Conservation (phyloP, 2,888 invertebrate species). For the Drosophila fungiperda region DNA sequence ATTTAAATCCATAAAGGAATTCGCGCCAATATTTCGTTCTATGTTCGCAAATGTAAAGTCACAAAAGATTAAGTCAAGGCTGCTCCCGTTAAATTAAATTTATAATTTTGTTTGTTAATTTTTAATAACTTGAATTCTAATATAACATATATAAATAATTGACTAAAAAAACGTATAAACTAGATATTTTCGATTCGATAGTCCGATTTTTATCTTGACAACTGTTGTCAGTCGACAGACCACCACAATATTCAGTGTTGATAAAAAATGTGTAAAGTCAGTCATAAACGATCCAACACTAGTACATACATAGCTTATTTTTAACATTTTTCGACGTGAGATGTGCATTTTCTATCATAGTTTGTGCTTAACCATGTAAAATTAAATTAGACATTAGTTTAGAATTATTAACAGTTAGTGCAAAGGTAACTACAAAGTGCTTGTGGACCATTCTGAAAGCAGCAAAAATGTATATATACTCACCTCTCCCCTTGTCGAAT, state of each 20-base stretch:
- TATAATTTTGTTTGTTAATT: background rate
- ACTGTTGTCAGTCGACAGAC: constrained; percentile 9
- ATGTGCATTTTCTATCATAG: constrained; percentile 75
- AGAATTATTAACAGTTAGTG: constrained; percentile 67
- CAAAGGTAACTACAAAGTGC: constrained; percentile 64
- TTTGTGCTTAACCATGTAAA: constrained; percentile 77
- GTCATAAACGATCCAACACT: constrained; percentile 51
- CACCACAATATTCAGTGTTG: constrained; percentile 45
- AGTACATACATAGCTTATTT: constrained; percentile 73
- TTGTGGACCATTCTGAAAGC: constrained; percentile 12
- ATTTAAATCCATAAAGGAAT: background rate
- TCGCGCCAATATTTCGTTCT: background rate
- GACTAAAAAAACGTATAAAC: background rate
- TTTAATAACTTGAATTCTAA: background rate
- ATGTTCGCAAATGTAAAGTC: background rate
- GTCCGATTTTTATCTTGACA: background rate
- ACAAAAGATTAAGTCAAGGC: background rate
- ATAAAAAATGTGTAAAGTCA: constrained; percentile 14
- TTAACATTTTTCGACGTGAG: constrained; percentile 74
- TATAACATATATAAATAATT: background rate
- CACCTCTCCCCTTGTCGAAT: constrained; percentile 48
- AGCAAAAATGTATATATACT: constrained; percentile 41
- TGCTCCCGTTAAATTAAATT: background rate
- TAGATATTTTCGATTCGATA: background rate
- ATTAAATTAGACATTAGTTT: constrained; percentile 69